These are phyloP conservation scores for Noctuana brunneofusca DNA, from an alignment of 2,888 invertebrate genomes.

Conservation along the genomic window DNA sequence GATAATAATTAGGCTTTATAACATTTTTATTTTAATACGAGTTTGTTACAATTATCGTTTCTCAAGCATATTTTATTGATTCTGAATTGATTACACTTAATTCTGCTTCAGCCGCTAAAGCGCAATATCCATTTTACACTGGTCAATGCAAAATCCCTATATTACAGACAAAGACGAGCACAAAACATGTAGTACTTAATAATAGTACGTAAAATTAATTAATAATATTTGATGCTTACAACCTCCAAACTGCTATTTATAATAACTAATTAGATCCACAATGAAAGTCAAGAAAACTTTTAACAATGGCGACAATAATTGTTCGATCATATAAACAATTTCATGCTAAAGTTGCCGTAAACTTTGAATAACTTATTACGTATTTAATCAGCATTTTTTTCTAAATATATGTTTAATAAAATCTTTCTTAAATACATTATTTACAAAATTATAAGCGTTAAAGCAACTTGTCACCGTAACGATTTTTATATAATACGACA, in stretches of 20 bases:
- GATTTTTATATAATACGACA: neutral
- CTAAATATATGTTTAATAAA: no score
- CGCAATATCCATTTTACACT: neutral
- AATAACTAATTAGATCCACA: no score
- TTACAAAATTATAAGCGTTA: neutral
- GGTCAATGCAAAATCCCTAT: neutral
- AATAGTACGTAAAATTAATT: neutral
- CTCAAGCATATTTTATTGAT: no score
- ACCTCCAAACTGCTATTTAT: no score
- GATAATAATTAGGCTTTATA: neutral
- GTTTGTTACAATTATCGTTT: neutral
- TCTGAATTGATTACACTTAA: no score
- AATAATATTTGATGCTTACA: no score
- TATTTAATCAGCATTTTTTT: no score
- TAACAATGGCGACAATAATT: neutral
- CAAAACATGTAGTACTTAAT: neutral
- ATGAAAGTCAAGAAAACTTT: neutral
- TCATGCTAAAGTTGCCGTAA: neutral
- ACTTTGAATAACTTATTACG: no score
- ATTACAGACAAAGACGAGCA: neutral
- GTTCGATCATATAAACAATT: neutral
- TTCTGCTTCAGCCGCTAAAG: no score
- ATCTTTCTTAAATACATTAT: neutral
- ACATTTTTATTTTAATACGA: constrained; percentile 6
- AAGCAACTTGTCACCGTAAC: neutral